phyloP scores from a whole-genome alignment of 2,113 vertebrate species.

The Tautogolabrus adspersus region DNA sequence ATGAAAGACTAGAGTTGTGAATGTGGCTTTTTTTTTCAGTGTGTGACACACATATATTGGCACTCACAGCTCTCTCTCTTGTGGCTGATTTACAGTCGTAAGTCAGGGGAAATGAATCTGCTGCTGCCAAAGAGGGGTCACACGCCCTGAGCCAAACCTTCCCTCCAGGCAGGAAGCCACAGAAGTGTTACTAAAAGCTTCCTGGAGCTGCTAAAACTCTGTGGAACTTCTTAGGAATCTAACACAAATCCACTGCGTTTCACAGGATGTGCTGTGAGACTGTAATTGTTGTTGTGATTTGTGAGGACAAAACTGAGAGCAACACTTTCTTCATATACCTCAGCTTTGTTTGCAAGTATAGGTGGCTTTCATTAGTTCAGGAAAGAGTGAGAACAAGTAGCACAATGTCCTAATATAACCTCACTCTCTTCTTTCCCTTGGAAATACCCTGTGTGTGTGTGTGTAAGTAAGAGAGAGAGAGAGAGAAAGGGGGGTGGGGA shows the following conservation, averaged over 20 bases:
- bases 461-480: not conserved
- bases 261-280: slow-evolving; percentile 13
- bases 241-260: slow-evolving; percentile 25
- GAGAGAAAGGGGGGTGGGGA: not conserved
- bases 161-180: slow-evolving; percentile 69
- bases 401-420: slow-evolving; percentile 53
- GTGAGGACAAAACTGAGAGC: slow-evolving; percentile 12
- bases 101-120: slow-evolving; percentile 63
- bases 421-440: slow-evolving; percentile 64
- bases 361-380: slow-evolving; percentile 35
- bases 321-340: slow-evolving; percentile 14
- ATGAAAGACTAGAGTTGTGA: slow-evolving; percentile 54
- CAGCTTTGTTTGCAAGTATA: slow-evolving; percentile 16
- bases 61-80: slow-evolving; percentile 47
- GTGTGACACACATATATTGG: slow-evolving; percentile 51
- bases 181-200: slow-evolving; percentile 61
- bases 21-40: slow-evolving; percentile 59
- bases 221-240: slow-evolving; percentile 26
- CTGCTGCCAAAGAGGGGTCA: slow-evolving; percentile 48
- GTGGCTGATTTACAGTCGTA: slow-evolving; percentile 46
- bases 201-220: slow-evolving; percentile 39
- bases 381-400: slow-evolving; percentile 32
- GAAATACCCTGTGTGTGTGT: slow-evolving; percentile 68
- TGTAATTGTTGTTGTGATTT: slow-evolving; percentile 38
- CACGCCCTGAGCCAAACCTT: slow-evolving; percentile 42